These are phyloP conservation scores for Monopterus albus DNA, from an alignment of 2,113 vertebrate species.

Conservation along the genomic window DNA sequence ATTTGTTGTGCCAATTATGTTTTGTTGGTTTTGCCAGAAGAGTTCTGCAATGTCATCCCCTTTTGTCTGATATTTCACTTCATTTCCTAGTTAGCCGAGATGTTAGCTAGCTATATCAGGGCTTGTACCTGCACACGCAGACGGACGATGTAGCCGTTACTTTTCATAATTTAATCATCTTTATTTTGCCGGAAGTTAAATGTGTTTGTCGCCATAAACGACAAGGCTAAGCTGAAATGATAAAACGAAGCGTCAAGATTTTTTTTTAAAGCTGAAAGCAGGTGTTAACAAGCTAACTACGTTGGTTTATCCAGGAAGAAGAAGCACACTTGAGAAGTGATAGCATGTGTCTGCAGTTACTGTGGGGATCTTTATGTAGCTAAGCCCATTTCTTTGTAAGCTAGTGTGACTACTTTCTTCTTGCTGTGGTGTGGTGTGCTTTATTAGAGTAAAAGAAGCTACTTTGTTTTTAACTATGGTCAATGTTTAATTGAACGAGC, in stretches of 20 bases:
- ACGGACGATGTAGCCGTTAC: slow-evolving; percentile 11
- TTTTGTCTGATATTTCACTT: slow-evolving; percentile 7
- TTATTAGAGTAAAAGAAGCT: no score
- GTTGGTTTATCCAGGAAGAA: slow-evolving; percentile 46
- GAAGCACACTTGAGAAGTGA: slow-evolving; percentile 4
- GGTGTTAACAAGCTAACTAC: slow-evolving; percentile 11
- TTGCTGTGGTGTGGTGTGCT: no score
- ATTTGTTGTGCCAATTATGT: no score
- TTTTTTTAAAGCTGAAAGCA: neutral
- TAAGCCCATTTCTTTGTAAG: neutral
- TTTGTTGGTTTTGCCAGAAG: no score
- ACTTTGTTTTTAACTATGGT: neutral
- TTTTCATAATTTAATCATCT: slow-evolving; percentile 5
- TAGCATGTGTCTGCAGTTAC: slow-evolving; percentile 2
- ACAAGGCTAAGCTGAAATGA: neutral
- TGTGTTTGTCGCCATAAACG: neutral
- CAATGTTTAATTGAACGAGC: neutral
- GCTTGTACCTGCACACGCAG: slow-evolving; percentile 3
- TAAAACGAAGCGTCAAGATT: neutral
- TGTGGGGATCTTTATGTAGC: slow-evolving; percentile 33
- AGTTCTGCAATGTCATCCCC: neutral
- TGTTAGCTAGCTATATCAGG: slow-evolving; percentile 37
- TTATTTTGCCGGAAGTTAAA: neutral
- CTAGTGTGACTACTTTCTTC: neutral
- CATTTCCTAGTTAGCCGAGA: slow-evolving; percentile 41